Evolutionary conservation across 1,140 invertebrate species (phyloP).

Genomic region (Drosophila elegans): DNA sequence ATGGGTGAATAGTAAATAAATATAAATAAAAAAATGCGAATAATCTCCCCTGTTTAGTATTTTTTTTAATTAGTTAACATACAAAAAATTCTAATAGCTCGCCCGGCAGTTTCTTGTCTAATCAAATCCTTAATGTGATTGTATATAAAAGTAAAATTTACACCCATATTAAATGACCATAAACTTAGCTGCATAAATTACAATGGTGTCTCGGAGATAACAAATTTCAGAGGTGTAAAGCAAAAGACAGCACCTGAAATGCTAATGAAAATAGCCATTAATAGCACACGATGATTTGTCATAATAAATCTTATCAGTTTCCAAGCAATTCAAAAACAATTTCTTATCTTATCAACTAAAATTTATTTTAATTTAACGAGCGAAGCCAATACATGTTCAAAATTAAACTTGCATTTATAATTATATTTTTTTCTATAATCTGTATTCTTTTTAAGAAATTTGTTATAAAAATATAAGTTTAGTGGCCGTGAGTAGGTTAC

Average conservation of each 20-base stretch:
- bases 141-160: not conserved
- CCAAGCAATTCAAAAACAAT: constrained; percentile 11
- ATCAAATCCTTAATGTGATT: not conserved
- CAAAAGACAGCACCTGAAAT: not conserved
- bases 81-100: too few relatives aligned
- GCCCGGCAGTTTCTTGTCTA: not conserved
- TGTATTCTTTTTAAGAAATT: too few relatives aligned
- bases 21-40: too few relatives aligned
- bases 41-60: too few relatives aligned
- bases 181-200: not conserved
- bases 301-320: constrained; percentile 13
- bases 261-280: constrained; percentile 1
- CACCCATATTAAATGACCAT: not conserved
- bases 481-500: too few relatives aligned
- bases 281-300: not conserved
- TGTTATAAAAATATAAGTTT: too few relatives aligned
- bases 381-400: not conserved
- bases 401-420: not conserved
- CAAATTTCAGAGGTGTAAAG: not conserved
- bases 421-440: not conserved
- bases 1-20: not conserved
- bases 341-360: constrained; percentile 13
- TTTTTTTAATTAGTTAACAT: too few relatives aligned
- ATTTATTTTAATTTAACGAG: constrained; percentile 21
- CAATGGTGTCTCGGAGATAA: not conserved